These are phyloP conservation scores for Lomographa bimaculata DNA, from an alignment of 2,888 invertebrate genomes.

Conservation along the genomic window DNA sequence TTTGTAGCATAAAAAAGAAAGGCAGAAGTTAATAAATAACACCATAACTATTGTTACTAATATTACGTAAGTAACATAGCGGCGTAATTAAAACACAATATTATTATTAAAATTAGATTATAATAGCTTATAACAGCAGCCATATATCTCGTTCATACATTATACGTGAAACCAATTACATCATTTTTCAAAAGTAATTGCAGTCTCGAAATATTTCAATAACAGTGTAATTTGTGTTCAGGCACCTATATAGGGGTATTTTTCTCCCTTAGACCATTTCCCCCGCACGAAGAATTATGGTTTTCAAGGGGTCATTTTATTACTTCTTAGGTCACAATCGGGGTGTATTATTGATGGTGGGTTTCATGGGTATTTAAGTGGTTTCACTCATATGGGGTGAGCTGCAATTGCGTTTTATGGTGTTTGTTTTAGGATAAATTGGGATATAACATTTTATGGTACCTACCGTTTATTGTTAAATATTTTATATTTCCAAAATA, in stretches of 20 bases:
- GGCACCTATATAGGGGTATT: constrained; percentile 8
- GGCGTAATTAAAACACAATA: too few species aligned
- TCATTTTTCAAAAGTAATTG: too few species aligned
- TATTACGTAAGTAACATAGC: too few species aligned
- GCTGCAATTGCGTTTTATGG: constrained; percentile 7
- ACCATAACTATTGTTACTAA: too few species aligned
- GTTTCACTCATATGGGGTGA: constrained; percentile 24
- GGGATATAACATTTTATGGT: constrained; percentile 1
- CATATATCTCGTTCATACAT: too few species aligned
- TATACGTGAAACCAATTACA: too few species aligned
- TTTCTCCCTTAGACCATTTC: constrained; percentile 26
- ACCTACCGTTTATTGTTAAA: too few species aligned
- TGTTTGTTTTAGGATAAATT: constrained; percentile 17
- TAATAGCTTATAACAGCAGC: too few species aligned
- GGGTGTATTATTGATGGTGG: constrained; percentile 38
- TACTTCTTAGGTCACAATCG: constrained; percentile 45
- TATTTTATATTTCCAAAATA: background rate
- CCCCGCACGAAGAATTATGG: constrained; percentile 54
- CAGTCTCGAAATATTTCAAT: constrained; percentile 17
- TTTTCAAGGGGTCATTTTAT: constrained; percentile 50
- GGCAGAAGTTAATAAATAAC: too few species aligned
- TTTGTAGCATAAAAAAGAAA: too few species aligned
- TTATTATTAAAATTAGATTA: too few species aligned
- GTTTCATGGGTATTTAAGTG: constrained; percentile 44
- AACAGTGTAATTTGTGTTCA: constrained; percentile 22